Evolutionary conservation across 2,888 invertebrate species (phyloP), one percentile per base, ranked within the genome.

Genomic region (Coenonympha arcania): DNA sequence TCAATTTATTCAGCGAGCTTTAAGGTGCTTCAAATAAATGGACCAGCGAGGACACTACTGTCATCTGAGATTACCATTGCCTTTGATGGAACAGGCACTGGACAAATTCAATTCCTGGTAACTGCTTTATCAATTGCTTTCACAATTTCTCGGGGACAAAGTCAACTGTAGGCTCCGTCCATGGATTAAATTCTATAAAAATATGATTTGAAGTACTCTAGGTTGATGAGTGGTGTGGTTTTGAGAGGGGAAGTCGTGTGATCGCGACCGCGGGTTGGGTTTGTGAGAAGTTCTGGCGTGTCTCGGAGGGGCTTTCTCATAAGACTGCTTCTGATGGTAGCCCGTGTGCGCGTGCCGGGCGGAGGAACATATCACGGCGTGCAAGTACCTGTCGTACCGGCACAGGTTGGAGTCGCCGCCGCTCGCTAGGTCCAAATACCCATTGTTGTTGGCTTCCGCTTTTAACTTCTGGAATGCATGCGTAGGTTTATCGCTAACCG

Each of bases 321-420:
- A 76, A 40, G 64, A 59, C 34, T 79, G 82, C 59, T 82, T 79
- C 57, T 83, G 82, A 60, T 87, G 87, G 60, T 76, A 82, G 30
- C 87, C 87, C 1, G 83, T 78, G 53, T 86, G 74, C 1, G 85
- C 85, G 56, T 87, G 87, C 9, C 79, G 71, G 5, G 87, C 79
- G 1, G 87, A 86, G 15, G 88, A 86, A 63, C 90, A 90, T 56
- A 90, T 89, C 37, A 89, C 89, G 36, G 90, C 90, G 66, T 90
- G 90, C 49, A 90, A 70, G 68, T 90, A 90, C 50, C 90, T 85
- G 65, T 90, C 90, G 65, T 90, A 90, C 50, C 85, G 63, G 55
- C 85, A 85, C 58, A 88, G 62, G 63, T 89, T 74, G 5, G 89
- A 88, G 52, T 89, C 88, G 9, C 89, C 89, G 52, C 88, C 88